Percentiles rank a stretch among this genome's conserved stretches.
phyloP scores from a whole-genome alignment of 2,888 invertebrate species.

The Eustalomyia histrio region DNA sequence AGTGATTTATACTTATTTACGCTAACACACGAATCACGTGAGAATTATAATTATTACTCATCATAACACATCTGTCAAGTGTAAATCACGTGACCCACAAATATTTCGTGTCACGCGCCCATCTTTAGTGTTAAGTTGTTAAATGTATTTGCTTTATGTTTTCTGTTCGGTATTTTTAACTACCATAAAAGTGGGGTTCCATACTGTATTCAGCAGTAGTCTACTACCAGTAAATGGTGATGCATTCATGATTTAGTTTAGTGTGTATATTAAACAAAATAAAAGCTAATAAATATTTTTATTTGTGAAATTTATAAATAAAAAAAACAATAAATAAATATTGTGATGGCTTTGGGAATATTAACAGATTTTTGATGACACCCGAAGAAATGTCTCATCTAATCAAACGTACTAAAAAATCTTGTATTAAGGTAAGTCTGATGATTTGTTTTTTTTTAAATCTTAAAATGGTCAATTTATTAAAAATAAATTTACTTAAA shows the following conservation, averaged over 20 bases:
- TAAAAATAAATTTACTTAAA: slow-evolving; percentile 33
- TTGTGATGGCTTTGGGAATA: slow-evolving; percentile 50
- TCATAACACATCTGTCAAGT: too few species aligned
- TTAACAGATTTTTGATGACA: slow-evolving; percentile 35
- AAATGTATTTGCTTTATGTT: slow-evolving; percentile 33
- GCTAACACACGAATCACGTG: too few species aligned
- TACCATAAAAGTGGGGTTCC: slow-evolving; percentile 22
- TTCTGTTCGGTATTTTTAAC: slow-evolving; percentile 19
- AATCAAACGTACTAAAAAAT: slow-evolving; percentile 78
- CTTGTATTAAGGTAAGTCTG: slow-evolving; percentile 77
- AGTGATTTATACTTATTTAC: too few species aligned
- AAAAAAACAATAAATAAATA: slow-evolving; percentile 16
- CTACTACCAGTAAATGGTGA: slow-evolving; percentile 47
- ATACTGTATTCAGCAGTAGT: slow-evolving; percentile 45
- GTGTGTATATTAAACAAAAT: slow-evolving; percentile 40
- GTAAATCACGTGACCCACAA: too few species aligned
- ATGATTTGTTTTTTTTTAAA: background rate
- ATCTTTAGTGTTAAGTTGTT: slow-evolving; percentile 51
- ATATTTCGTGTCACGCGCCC: too few species aligned
- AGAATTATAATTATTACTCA: too few species aligned
- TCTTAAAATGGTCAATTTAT: slow-evolving; percentile 4
- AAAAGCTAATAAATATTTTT: slow-evolving; percentile 7
- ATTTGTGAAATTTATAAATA: slow-evolving; percentile 22
- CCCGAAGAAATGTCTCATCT: slow-evolving; percentile 74
- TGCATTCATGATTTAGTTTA: slow-evolving; percentile 57